Percentiles rank a stretch among this genome's conserved stretches.
Conservation (phyloP, 2,888 invertebrate species). For the Gibbula magus region DNA sequence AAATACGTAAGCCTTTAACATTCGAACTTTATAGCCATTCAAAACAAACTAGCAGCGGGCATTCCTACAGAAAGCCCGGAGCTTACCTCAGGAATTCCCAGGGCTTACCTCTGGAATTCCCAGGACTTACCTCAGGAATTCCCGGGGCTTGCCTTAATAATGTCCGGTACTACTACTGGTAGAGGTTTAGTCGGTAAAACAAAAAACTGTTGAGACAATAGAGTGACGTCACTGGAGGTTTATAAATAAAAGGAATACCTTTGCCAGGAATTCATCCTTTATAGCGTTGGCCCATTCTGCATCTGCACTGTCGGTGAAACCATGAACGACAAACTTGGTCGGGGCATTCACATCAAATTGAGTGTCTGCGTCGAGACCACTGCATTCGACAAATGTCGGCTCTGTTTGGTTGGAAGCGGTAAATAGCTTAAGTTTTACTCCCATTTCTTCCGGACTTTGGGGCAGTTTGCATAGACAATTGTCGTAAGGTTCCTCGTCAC, state of each 20-base stretch:
- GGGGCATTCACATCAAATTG: constrained; percentile 86
- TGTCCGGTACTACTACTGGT: too few species aligned
- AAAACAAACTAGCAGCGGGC: too few species aligned
- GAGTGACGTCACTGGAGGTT: too few species aligned
- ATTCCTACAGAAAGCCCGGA: too few species aligned
- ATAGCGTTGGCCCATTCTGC: constrained; percentile 96
- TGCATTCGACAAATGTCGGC: constrained; percentile 76
- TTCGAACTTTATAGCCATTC: too few species aligned
- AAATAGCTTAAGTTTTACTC: constrained; percentile 87
- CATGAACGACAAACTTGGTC: constrained; percentile 92
- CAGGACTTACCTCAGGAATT: too few species aligned
- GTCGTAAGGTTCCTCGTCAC: constrained; percentile 23
- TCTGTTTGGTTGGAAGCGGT: constrained; percentile 57
- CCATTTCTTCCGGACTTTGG: constrained; percentile 62
- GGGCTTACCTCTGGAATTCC: too few species aligned
- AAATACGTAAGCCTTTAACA: too few species aligned
- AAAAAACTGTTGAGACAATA: not conserved
- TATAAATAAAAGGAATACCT: constrained; percentile 83
- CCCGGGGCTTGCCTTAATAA: too few species aligned
- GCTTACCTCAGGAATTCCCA: too few species aligned
- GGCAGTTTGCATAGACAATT: constrained; percentile 31
- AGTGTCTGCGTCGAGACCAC: constrained; percentile 83
- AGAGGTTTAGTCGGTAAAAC: too few species aligned
- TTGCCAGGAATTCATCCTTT: constrained; percentile 91
- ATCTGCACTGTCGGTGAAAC: constrained; percentile 89